These are phyloP conservation scores for Holacanthella duospinosa DNA, from an alignment of 2,888 invertebrate species.

Conservation along the genomic window DNA sequence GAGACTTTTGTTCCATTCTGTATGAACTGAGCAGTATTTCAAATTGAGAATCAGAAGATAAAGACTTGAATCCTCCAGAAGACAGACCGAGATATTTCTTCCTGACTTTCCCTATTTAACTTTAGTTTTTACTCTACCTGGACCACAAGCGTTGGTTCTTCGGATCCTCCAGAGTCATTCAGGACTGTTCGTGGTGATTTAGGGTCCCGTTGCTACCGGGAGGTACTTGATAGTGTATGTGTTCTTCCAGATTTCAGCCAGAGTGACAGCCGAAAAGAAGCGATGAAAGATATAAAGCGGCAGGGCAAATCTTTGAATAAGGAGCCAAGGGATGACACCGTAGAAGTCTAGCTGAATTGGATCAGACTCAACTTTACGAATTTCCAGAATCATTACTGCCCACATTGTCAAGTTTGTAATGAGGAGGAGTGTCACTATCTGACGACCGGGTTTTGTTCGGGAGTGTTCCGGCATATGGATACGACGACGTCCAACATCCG, in stretches of 20 bases:
- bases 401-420: conserved; percentile 95
- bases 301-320: conserved; percentile 81
- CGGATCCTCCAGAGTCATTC: not conserved
- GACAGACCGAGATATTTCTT: not conserved
- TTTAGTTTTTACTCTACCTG: not conserved
- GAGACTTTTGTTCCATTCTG: not conserved
- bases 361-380: conserved; percentile 84
- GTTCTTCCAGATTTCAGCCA: conserved; percentile 93
- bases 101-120: not conserved
- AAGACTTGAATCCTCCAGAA: not conserved
- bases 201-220: conserved; percentile 37
- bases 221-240: conserved; percentile 54
- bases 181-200: conserved; percentile 12
- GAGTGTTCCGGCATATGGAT: conserved; percentile 86
- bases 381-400: conserved; percentile 90
- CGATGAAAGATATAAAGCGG: conserved; percentile 94
- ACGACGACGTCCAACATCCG: conserved; percentile 81
- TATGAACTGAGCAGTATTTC: not conserved
- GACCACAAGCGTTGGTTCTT: not conserved
- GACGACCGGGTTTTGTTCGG: conserved; percentile 85
- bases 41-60: not conserved
- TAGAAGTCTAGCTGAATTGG: conserved; percentile 82
- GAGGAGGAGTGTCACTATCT: conserved; percentile 86
- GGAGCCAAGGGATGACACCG: conserved; percentile 84
- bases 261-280: conserved; percentile 87